Conservation (phyloP, 23 tunicate species). For the Ciona savignyi region DNA sequence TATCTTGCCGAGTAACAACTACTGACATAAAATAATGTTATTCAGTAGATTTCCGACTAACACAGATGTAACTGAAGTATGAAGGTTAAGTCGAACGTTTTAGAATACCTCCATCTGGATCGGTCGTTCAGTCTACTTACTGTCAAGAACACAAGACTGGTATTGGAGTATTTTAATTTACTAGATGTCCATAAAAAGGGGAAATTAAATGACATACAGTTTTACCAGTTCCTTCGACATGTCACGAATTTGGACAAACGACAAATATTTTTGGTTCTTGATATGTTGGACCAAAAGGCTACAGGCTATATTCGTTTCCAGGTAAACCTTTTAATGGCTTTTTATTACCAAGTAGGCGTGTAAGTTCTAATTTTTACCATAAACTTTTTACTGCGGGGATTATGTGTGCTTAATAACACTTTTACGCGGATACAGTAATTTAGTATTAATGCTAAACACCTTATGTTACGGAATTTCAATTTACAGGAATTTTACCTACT, state of each 20-base stretch:
- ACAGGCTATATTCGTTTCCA: conserved; percentile 82
- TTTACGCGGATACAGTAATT: too few species aligned
- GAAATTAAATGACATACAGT: conserved; percentile 76
- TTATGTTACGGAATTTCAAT: too few species aligned
- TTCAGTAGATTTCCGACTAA: too few species aligned
- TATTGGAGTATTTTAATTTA: conserved; percentile 61
- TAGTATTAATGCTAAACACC: too few species aligned
- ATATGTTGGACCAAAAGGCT: conserved; percentile 80
- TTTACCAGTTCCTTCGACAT: conserved; percentile 68
- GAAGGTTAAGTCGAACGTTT: conserved; percentile 66
- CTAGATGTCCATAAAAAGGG: conserved; percentile 77
- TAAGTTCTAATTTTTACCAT: too few species aligned
- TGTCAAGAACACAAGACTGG: conserved; percentile 58
- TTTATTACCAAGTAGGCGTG: too few species aligned
- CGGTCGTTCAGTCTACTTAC: conserved; percentile 86
- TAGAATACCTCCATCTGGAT: conserved; percentile 67
- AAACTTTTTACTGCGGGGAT: too few species aligned
- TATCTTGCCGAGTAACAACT: background rate
- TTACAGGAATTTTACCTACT: conserved; percentile 57
- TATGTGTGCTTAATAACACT: too few species aligned
- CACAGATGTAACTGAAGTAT: conserved; percentile 9
- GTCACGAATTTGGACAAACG: conserved; percentile 66
- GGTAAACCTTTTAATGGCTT: too few species aligned
- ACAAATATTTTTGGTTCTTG: conserved; percentile 59
- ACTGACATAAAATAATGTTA: too few species aligned